Conservation (phyloP, 2,797 vertebrate genomes). For the Coranthus polyacanthus region DNA sequence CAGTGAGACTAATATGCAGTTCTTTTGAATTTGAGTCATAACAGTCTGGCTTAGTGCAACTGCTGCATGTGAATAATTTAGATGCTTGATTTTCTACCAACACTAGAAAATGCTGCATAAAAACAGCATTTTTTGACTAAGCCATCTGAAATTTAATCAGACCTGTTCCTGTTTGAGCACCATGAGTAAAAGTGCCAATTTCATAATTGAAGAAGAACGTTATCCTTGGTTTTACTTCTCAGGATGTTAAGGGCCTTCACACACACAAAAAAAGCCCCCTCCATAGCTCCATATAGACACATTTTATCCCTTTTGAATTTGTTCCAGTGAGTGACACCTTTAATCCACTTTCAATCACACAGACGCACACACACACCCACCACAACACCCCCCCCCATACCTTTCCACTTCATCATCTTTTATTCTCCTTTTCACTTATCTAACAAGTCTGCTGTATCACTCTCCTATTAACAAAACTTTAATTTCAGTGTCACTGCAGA, state of each 20-base stretch:
- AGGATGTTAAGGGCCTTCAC: background rate
- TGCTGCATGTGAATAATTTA: slow-evolving; percentile 70
- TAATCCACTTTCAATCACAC: slow-evolving; percentile 51
- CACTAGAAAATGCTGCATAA: slow-evolving; percentile 42
- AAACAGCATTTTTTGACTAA: slow-evolving; percentile 22
- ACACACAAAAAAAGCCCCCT: slow-evolving; percentile 7
- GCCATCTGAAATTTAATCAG: slow-evolving; percentile 43
- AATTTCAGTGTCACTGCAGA: slow-evolving; percentile 28
- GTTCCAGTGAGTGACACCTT: no score
- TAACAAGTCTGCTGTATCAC: slow-evolving; percentile 17
- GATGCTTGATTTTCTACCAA: slow-evolving; percentile 31
- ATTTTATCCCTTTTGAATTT: no score
- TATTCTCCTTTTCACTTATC: slow-evolving; percentile 48
- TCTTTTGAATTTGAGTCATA: slow-evolving; percentile 60
- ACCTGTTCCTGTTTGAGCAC: slow-evolving; percentile 27
- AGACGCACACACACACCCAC: no score
- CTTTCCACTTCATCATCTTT: slow-evolving; percentile 32
- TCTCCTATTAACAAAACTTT: slow-evolving; percentile 32
- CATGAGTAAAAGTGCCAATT: slow-evolving; percentile 25
- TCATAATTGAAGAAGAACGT: slow-evolving; percentile 34
- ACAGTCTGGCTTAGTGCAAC: slow-evolving; percentile 51
- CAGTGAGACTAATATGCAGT: slow-evolving; percentile 63
- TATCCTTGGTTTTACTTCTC: background rate
- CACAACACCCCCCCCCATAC: slow-evolving; percentile 10
- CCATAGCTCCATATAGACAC: no score